Percentiles rank a stretch among this genome's conserved stretches.
Evolutionary conservation across 2,797 vertebrate species (phyloP).

Genomic region (Pantherophis vulpinus): DNA sequence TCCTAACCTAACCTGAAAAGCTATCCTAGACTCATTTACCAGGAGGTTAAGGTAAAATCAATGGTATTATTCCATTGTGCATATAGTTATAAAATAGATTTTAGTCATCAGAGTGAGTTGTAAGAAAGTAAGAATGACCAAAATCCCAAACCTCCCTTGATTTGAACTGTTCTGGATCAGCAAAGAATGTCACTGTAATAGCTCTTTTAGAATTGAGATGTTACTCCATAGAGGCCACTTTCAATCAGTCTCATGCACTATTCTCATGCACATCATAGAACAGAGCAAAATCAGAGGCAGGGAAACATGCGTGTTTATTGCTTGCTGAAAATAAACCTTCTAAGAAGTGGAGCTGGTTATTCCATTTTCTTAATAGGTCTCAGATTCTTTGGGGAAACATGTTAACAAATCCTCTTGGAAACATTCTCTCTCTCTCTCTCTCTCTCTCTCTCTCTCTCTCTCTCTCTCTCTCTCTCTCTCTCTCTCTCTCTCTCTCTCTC

Average conservation of each 20-base stretch:
- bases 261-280: neutral
- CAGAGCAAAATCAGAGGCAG: neutral
- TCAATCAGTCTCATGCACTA: neutral
- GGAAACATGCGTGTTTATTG: too few relatives aligned
- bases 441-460: too few relatives aligned
- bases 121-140: neutral
- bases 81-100: neutral
- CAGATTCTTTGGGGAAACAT: neutral
- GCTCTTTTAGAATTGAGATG: neutral
- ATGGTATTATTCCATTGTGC: neutral
- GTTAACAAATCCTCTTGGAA: neutral
- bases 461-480: neutral
- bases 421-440: too few relatives aligned
- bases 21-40: neutral
- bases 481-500: too few relatives aligned
- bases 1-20: neutral
- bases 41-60: neutral
- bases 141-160: neutral
- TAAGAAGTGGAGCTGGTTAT: neutral
- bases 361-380: neutral
- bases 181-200: neutral
- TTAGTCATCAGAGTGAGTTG: neutral
- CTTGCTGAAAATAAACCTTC: conserved; percentile 15
- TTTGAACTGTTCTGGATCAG: neutral
- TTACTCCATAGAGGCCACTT: neutral